These are phyloP conservation scores for Microplitis demolitor DNA, from an alignment of 1,140 invertebrate genomes.

Conservation along the genomic window DNA sequence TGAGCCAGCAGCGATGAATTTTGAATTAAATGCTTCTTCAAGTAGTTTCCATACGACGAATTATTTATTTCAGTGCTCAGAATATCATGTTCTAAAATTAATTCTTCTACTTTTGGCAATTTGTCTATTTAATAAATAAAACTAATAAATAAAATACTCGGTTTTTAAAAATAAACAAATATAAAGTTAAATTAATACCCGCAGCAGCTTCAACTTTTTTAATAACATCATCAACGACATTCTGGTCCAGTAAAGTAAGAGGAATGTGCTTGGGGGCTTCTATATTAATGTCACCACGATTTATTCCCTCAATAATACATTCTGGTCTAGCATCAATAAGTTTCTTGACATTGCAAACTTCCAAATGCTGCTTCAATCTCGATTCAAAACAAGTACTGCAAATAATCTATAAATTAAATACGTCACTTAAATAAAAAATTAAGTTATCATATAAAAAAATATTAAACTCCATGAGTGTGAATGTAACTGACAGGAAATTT, in stretches of 20 bases:
- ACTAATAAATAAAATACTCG: neutral
- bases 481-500: no score
- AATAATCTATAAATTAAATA: constrained; percentile 40
- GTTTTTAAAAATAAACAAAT: constrained; percentile 7
- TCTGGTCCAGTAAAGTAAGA: constrained; percentile 42
- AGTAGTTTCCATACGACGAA: constrained; percentile 66
- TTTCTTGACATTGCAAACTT: constrained; percentile 75
- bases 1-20: constrained; percentile 71
- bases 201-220: constrained; percentile 49
- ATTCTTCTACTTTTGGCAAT: constrained; percentile 54
- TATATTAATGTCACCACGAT: constrained; percentile 54
- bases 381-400: constrained; percentile 74
- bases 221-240: constrained; percentile 41
- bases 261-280: constrained; percentile 34
- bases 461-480: neutral
- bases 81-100: constrained; percentile 59
- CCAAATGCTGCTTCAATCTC: constrained; percentile 74
- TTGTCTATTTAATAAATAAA: constrained; percentile 40
- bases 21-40: constrained; percentile 74
- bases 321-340: constrained; percentile 57
- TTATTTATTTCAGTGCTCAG: constrained; percentile 67
- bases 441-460: neutral
- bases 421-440: neutral
- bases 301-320: constrained; percentile 70
- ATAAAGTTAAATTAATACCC: constrained; percentile 37